phyloP scores from a whole-genome alignment of 2,113 vertebrate species.

The Sinocyclocheilus rhinocerous region DNA sequence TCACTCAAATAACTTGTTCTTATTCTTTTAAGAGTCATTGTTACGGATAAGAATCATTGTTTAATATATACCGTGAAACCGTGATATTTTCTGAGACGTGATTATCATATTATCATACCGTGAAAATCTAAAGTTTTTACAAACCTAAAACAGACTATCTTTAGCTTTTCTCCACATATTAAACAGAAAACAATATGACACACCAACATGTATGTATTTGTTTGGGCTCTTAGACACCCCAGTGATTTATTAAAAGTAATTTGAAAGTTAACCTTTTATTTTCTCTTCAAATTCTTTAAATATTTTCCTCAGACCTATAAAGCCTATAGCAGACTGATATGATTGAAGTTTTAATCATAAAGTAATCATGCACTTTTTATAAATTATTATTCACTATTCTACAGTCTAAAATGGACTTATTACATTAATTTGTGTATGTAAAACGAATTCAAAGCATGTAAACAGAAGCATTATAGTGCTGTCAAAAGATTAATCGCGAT shows the following conservation, averaged over 20 bases:
- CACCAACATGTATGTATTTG: neutral
- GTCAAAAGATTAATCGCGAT: no score
- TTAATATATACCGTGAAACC: no score
- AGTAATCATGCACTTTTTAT: neutral
- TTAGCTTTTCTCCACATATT: neutral
- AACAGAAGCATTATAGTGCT: neutral
- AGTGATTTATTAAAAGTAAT: neutral
- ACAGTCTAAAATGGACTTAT: no score
- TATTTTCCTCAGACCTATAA: neutral
- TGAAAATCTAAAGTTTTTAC: no score
- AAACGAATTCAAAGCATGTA: neutral
- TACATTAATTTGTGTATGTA: neutral
- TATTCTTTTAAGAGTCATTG: no score
- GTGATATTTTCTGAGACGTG: no score
- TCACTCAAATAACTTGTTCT: no score
- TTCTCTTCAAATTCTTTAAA: neutral
- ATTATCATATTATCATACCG: no score
- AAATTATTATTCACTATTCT: no score
- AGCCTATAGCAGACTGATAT: neutral
- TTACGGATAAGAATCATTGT: no score
- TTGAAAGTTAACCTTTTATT: neutral
- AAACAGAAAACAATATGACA: neutral
- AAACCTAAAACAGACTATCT: no score
- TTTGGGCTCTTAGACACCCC: neutral
- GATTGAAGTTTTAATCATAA: neutral